A percentile compares a stretch with the other conserved stretches of the same genome.
phyloP scores from a whole-genome alignment of 2,888 invertebrate genomes.

The Plagodis dolabraria region DNA sequence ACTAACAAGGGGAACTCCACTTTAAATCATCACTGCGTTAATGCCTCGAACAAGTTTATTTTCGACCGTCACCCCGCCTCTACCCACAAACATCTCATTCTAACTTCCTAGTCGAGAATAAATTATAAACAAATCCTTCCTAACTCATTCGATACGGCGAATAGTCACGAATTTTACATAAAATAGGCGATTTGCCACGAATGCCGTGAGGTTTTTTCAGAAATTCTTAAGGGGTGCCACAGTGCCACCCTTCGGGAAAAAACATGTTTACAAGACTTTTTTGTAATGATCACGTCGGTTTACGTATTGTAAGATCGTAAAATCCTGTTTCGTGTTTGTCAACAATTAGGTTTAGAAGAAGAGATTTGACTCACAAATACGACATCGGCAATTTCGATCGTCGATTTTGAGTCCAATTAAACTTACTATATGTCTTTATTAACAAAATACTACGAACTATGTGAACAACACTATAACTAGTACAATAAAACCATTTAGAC shows the following conservation, averaged over 20 bases:
- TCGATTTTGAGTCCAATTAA: too few relatives aligned
- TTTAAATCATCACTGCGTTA: constrained; percentile 61
- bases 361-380: constrained; percentile 4
- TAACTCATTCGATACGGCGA: constrained; percentile 82
- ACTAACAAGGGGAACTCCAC: constrained; percentile 57
- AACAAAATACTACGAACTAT: too few relatives aligned
- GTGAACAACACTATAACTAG: too few relatives aligned
- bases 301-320: constrained; percentile 57
- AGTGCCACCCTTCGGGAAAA: constrained; percentile 68
- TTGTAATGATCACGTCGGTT: constrained; percentile 40
- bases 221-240: constrained; percentile 57
- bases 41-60: constrained; percentile 59
- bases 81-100: constrained; percentile 63
- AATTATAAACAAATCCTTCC: constrained; percentile 80
- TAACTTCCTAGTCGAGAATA: constrained; percentile 55
- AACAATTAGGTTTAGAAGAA: constrained; percentile 53
- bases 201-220: constrained; percentile 72
- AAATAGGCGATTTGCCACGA: constrained; percentile 81
- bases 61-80: constrained; percentile 47
- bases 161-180: constrained; percentile 85
- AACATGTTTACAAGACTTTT: constrained; percentile 80
- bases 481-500: too few relatives aligned
- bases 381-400: background rate
- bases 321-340: constrained; percentile 65
- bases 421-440: too few relatives aligned